These are phyloP conservation scores for Brachyhypopomus occidentalis DNA, from an alignment of 2,113 vertebrate genomes.

Conservation along the genomic window DNA sequence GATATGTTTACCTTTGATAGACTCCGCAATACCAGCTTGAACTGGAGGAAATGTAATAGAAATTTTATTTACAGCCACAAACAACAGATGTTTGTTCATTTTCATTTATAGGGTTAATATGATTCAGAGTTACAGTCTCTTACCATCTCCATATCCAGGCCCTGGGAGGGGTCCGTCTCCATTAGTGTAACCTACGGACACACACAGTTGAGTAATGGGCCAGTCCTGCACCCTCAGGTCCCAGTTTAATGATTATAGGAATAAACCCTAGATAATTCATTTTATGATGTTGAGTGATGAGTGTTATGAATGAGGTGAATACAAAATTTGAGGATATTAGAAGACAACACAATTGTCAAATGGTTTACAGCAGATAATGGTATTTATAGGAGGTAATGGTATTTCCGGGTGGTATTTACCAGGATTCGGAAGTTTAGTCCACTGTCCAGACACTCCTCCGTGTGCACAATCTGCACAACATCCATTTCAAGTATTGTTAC, in stretches of 20 bases:
- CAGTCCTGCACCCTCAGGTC: neutral
- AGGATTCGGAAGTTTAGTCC: slow-evolving; percentile 69
- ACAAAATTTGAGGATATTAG: too few species aligned
- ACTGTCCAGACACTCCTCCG: slow-evolving; percentile 67
- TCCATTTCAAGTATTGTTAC: neutral
- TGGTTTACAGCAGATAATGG: too few species aligned
- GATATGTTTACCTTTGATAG: slow-evolving; percentile 40
- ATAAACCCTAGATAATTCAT: neutral
- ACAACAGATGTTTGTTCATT: neutral
- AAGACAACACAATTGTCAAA: neutral
- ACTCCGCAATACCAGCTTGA: slow-evolving; percentile 41
- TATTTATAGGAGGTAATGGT: too few species aligned
- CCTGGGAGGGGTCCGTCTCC: slow-evolving; percentile 39
- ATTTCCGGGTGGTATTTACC: slow-evolving; percentile 56
- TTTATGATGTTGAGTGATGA: too few species aligned
- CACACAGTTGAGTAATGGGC: neutral
- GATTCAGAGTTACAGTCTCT: neutral
- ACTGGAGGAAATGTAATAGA: slow-evolving; percentile 30
- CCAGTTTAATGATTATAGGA: neutral
- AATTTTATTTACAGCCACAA: neutral
- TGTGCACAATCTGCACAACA: slow-evolving; percentile 68
- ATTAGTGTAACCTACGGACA: slow-evolving; percentile 56
- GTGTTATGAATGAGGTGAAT: too few species aligned
- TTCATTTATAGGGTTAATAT: neutral
- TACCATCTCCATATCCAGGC: slow-evolving; percentile 43